phyloP scores from a whole-genome alignment of 2,888 invertebrate genomes.

The Ernsta delagoae region DNA sequence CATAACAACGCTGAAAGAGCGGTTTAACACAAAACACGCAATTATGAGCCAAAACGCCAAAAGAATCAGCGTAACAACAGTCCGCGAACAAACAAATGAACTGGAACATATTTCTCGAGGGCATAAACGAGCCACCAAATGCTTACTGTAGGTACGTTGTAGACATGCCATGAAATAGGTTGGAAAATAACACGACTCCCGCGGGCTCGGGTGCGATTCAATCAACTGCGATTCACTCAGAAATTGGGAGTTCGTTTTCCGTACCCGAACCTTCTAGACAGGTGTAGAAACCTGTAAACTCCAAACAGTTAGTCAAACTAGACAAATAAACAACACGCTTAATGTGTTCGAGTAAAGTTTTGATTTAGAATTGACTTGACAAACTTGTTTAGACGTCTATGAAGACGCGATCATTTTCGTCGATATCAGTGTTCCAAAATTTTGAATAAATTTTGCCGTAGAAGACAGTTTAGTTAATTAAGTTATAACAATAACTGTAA shows the following conservation, averaged over 20 bases:
- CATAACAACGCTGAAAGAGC: conserved; percentile 23
- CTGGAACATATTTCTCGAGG: conserved; percentile 77
- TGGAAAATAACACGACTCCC: conserved; percentile 81
- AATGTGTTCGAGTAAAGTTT: no score
- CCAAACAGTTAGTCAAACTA: not conserved
- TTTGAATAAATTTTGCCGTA: no score
- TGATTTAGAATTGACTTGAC: no score
- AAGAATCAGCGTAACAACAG: conserved; percentile 57
- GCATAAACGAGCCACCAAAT: conserved; percentile 59
- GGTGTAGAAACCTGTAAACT: not conserved
- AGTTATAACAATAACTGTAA: no score
- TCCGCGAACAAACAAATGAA: conserved; percentile 78
- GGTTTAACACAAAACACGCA: conserved; percentile 43
- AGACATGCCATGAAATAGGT: conserved; percentile 76
- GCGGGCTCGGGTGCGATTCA: conserved; percentile 78
- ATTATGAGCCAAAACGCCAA: conserved; percentile 41
- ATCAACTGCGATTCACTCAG: conserved; percentile 82
- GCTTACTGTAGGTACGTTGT: conserved; percentile 49
- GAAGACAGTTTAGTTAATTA: no score
- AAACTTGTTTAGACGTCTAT: no score
- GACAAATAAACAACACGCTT: not conserved
- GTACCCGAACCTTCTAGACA: conserved; percentile 35
- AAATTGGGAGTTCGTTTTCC: conserved; percentile 82
- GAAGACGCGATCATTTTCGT: no score
- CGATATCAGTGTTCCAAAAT: no score